phyloP scores from a whole-genome alignment of 92 coral and sea anemone species.

The Parazoanthus atlanticus region DNA sequence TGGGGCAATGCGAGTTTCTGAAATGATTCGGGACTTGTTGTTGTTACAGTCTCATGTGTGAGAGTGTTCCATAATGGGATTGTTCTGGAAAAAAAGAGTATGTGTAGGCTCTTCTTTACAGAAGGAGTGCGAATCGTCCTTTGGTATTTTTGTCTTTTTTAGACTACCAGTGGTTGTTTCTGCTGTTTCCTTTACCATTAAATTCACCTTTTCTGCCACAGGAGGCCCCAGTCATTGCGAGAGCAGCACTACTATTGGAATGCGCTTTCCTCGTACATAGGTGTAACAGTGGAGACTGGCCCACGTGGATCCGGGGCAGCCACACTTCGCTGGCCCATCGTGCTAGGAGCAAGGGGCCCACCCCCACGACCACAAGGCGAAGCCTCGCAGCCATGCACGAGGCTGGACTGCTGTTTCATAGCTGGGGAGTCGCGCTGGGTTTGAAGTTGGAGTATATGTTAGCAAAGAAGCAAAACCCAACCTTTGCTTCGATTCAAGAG shows the following conservation, averaged over 20 bases:
- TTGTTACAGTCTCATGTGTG: too few relatives aligned
- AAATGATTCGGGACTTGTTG: too few relatives aligned
- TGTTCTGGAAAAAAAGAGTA: too few relatives aligned
- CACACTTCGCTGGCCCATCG: constrained; percentile 86
- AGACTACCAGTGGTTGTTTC: too few relatives aligned
- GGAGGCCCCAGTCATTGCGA: constrained; percentile 96
- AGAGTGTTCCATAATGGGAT: too few relatives aligned
- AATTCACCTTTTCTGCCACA: constrained; percentile 7
- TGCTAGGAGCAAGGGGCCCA: constrained; percentile 68
- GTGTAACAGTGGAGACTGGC: constrained; percentile 98
- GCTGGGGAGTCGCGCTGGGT: constrained; percentile 97
- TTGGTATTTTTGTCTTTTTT: too few relatives aligned
- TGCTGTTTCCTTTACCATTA: background rate
- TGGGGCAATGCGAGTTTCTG: too few relatives aligned
- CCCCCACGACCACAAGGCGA: constrained; percentile 82
- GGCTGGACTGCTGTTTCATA: constrained; percentile 91
- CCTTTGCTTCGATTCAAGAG: constrained; percentile 72
- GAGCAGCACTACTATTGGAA: constrained; percentile 91
- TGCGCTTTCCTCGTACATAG: constrained; percentile 89
- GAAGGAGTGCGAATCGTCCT: too few relatives aligned
- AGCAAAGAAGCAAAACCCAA: constrained; percentile 52
- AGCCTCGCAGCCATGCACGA: constrained; percentile 97
- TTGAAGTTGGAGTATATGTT: constrained; percentile 84
- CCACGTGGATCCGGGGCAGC: constrained; percentile 94
- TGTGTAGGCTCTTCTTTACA: too few relatives aligned